Percentiles rank a stretch among this genome's conserved stretches.
These are phyloP conservation scores for Dicentrarchus labrax DNA, from an alignment of 2,113 vertebrate species.

Conservation along the genomic window DNA sequence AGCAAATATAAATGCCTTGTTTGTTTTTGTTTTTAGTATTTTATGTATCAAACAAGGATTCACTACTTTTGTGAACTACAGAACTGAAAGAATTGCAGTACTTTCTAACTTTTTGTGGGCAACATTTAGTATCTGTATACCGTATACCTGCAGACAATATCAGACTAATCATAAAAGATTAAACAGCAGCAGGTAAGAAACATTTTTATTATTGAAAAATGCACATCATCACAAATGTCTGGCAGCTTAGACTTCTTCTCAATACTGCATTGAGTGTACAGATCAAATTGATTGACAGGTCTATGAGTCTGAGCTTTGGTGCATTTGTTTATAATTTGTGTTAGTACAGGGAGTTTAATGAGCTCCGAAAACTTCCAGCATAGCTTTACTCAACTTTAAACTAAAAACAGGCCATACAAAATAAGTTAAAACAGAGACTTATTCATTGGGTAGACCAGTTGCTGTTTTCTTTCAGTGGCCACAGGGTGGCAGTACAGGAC, in stretches of 20 bases:
- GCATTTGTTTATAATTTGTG: not conserved
- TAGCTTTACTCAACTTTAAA: not conserved
- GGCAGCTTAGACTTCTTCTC: not conserved
- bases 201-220: not conserved
- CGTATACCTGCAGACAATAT: not conserved
- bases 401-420: not conserved
- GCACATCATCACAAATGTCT: not conserved
- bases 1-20: not conserved
- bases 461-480: slow-evolving; percentile 30
- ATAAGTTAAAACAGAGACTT: too few species aligned
- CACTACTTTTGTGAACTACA: not conserved
- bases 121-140: not conserved
- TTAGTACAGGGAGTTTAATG: not conserved
- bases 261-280: not conserved
- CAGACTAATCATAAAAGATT: not conserved
- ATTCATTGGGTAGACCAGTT: not conserved
- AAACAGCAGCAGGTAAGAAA: not conserved
- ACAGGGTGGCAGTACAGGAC: slow-evolving; percentile 51
- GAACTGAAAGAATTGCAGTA: not conserved
- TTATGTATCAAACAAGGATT: not conserved
- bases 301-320: not conserved
- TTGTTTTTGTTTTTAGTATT: not conserved
- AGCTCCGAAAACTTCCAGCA: not conserved
- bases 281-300: not conserved
- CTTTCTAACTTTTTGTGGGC: not conserved